Conservation (phyloP, 1,140 invertebrate species). For the Nasonia giraulti region DNA sequence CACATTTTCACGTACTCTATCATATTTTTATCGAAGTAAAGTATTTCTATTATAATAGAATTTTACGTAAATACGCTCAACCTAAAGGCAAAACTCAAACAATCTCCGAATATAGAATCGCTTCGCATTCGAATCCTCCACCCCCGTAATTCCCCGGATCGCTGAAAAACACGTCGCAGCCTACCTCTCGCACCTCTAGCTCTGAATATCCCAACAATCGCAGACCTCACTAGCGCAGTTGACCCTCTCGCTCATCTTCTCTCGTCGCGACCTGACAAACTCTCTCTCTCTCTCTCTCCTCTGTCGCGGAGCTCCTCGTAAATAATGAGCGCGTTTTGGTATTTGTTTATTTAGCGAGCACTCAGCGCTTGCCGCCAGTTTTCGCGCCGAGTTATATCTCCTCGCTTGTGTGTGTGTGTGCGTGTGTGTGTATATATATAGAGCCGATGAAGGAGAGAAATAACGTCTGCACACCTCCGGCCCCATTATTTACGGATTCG, state of each 20-base stretch:
- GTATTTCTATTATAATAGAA: no score
- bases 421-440: no score
- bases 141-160: no score
- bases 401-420: no score
- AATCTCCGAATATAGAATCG: no score
- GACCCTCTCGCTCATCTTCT: not conserved
- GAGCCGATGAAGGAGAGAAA: not conserved
- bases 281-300: not conserved
- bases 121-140: no score
- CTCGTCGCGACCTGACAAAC: not conserved
- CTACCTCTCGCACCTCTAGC: no score
- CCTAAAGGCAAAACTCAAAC: no score
- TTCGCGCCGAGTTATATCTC: constrained; percentile 26
- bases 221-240: not conserved
- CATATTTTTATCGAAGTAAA: no score
- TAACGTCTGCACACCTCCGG: constrained; percentile 44
- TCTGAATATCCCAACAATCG: not conserved
- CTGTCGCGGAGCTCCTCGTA: constrained; percentile 44
- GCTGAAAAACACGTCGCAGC: no score
- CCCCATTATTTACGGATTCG: constrained; percentile 68
- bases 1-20: no score
- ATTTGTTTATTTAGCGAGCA: constrained; percentile 73
- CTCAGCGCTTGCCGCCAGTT: constrained; percentile 62
- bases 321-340: constrained; percentile 66
- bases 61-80: no score